Conservation (phyloP, 1,140 invertebrate species). For the Drosophila mayri region DNA sequence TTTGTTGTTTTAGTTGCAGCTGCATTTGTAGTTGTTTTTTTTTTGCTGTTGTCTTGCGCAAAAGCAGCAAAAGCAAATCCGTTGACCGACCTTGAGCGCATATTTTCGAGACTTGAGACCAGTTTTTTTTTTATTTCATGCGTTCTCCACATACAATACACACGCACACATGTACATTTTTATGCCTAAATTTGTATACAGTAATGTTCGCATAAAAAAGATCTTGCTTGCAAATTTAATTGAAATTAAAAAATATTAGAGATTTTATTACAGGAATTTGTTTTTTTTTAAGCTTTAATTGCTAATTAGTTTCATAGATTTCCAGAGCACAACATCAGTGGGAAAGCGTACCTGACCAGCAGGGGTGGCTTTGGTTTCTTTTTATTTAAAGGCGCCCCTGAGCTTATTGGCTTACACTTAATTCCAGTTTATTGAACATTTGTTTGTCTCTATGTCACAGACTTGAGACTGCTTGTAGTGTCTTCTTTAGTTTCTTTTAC, state of each 20-base stretch:
- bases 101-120: constrained; percentile 70
- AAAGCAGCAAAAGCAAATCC: constrained; percentile 67
- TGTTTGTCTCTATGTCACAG: constrained; percentile 27
- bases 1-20: constrained; percentile 29
- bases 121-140: constrained; percentile 53
- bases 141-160: constrained; percentile 41
- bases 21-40: constrained; percentile 28
- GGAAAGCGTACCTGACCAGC: not conserved
- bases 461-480: not conserved
- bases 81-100: constrained; percentile 82
- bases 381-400: constrained; percentile 39
- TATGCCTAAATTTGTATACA: constrained; percentile 21
- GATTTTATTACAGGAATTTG: not conserved
- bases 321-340: constrained; percentile 11
- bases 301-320: not conserved
- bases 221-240: not conserved
- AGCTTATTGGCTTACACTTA: constrained; percentile 78
- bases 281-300: no score
- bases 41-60: constrained; percentile 43
- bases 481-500: constrained; percentile 33
- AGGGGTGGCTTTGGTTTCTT: constrained; percentile 45
- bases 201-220: constrained; percentile 4
- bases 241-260: not conserved
- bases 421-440: constrained; percentile 77
- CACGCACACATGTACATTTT: not conserved